Evolutionary conservation across 2,888 invertebrate genomes (phyloP), one percentile per base, ranked within the genome.

Genomic region (Oxycera nigricornis): DNA sequence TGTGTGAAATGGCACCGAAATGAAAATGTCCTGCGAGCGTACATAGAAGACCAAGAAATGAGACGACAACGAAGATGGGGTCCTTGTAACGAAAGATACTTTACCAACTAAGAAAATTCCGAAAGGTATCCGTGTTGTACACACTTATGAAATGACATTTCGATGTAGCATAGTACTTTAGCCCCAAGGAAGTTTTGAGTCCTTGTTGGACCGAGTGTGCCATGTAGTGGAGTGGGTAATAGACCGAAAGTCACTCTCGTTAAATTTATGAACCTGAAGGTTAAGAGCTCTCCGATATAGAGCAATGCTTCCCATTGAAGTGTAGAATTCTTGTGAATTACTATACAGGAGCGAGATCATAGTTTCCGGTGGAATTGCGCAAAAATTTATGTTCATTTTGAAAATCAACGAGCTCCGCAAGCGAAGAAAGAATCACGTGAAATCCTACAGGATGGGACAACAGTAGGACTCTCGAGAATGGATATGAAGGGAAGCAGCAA

Each of bases 131-230:
- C 57, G 61, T 59, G 75, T 68, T 68, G 68, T 73, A 73, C 68
- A 73, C 68, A 72, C 65, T 76, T 76, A 76, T 74, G 75, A 76
- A 76, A 76, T 76, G 72, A 72, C 72, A 72, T 72, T 74, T 73
- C 67, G 55, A 52, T 73, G 68, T 70, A 73, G n/a, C n/a, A n/a
- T n/a, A n/a, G n/a, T 31, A 17, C 61, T 26, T 24, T 39, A 9
- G 30, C 46, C 30, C 31, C 31, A 17, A 31, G 9, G 31, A 55
- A 52, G 20, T 70, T 17, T 70, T 55, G 31, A 6, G 55, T 70
- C 73, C 62, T 73, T 57, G 55, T 55, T 55, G 68, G 31, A 68
- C 61, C n/a, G 20, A 55, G 41, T 59, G 50, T 67, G 61, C 62
- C 46, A 46, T 30, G 35, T 17, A 26, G 46, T n/a, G 50, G 75